Evolutionary conservation across 2,113 vertebrate species (phyloP).

Genomic region (Caloenas nicobarica): DNA sequence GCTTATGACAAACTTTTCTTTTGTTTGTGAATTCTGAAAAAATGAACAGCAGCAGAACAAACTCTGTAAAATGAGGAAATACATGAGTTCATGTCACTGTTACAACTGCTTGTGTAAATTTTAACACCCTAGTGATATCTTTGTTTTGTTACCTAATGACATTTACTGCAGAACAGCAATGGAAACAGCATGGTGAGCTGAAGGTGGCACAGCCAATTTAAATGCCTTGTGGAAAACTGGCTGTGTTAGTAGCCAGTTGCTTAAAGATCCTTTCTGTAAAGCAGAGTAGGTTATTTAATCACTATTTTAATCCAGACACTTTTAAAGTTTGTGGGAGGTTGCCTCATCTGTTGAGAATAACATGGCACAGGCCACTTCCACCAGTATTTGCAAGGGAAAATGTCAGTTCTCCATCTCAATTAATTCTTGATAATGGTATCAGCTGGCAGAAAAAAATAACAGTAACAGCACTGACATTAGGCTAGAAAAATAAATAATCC

Average conservation of each 20-base stretch:
- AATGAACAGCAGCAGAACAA: neutral
- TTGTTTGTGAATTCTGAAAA: neutral
- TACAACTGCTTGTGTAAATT: neutral
- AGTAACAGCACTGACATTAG: neutral
- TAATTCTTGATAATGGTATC: neutral
- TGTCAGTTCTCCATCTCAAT: neutral
- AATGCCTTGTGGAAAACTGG: accelerated
- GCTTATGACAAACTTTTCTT: neutral
- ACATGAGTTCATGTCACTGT: neutral
- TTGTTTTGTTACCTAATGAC: neutral
- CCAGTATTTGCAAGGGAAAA: neutral
- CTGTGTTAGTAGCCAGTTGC: neutral
- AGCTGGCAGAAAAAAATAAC: neutral
- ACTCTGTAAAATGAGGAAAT: neutral
- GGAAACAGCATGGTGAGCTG: neutral
- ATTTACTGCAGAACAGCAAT: neutral
- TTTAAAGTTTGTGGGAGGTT: neutral
- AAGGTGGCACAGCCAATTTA: neutral
- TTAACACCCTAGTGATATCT: neutral
- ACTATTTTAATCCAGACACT: neutral
- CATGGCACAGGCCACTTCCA: neutral
- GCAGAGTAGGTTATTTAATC: neutral
- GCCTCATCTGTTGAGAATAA: neutral
- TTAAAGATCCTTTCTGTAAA: neutral
- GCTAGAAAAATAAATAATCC: neutral